These are phyloP conservation scores for Gobio occitaniae DNA, from an alignment of 2,797 vertebrate genomes.

Conservation along the genomic window DNA sequence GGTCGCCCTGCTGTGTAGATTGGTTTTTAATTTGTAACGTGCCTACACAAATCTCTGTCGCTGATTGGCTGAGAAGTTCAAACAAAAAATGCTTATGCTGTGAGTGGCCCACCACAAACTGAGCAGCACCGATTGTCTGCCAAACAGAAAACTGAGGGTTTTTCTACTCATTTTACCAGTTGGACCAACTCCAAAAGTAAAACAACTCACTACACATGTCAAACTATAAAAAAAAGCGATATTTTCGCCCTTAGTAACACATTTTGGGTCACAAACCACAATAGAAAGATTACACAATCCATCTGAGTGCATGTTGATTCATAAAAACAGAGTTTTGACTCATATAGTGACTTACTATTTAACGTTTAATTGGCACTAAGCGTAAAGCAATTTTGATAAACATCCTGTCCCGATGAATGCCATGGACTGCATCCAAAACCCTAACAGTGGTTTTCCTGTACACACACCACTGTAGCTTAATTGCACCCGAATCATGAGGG, in stretches of 20 bases:
- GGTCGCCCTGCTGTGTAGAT: slow-evolving; percentile 54
- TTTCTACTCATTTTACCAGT: slow-evolving; percentile 55
- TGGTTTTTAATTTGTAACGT: slow-evolving; percentile 57
- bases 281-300: slow-evolving; percentile 29
- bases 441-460: slow-evolving; percentile 32
- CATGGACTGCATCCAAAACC: slow-evolving; percentile 49
- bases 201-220: slow-evolving; percentile 31
- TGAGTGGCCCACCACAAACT: slow-evolving; percentile 61
- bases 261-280: slow-evolving; percentile 28
- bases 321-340: slow-evolving; percentile 47
- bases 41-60: slow-evolving; percentile 45
- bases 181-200: slow-evolving; percentile 55
- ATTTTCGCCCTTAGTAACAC: slow-evolving; percentile 14
- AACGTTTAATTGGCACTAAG: slow-evolving; percentile 33
- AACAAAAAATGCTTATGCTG: slow-evolving; percentile 63
- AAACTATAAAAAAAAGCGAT: slow-evolving; percentile 4
- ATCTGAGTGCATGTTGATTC: slow-evolving; percentile 50
- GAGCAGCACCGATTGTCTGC: slow-evolving; percentile 47
- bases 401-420: slow-evolving; percentile 53
- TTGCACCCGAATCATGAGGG: slow-evolving; percentile 33
- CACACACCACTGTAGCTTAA: slow-evolving; percentile 28
- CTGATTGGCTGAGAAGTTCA: slow-evolving; percentile 61
- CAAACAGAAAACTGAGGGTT: slow-evolving; percentile 50
- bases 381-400: slow-evolving; percentile 57
- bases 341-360: slow-evolving; percentile 43